Evolutionary conservation across 2,888 invertebrate genomes (phyloP).

Genomic region (Carcina quercana): DNA sequence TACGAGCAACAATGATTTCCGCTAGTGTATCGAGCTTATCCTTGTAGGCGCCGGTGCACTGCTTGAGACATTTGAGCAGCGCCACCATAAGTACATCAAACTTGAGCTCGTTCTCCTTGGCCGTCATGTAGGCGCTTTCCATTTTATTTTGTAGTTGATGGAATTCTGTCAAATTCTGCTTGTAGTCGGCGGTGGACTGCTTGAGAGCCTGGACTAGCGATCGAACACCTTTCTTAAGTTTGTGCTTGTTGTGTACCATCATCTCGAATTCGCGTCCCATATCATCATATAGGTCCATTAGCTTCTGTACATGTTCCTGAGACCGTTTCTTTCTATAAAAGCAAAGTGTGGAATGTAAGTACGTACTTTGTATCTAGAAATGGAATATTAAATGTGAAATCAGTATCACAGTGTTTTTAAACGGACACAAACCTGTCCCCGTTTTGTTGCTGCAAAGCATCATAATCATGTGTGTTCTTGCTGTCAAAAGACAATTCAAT

Average conservation of each 20-base stretch:
- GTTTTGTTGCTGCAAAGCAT: constrained; percentile 7
- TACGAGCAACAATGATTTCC: constrained; percentile 4
- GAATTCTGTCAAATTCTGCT: too few species aligned
- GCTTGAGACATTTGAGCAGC: constrained; percentile 8
- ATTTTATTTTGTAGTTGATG: too few species aligned
- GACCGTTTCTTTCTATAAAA: constrained; percentile 4
- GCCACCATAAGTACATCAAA: constrained; percentile 3
- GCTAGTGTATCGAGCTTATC: constrained; percentile 3
- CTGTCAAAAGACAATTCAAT: not conserved
- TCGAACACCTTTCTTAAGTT: too few species aligned
- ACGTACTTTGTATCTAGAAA: not conserved
- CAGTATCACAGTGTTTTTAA: too few species aligned
- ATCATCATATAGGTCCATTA: constrained; percentile 5
- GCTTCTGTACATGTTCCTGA: constrained; percentile 1
- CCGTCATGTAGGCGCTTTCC: constrained; percentile 4
- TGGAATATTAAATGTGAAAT: too few species aligned
- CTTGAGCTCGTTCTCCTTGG: constrained; percentile 8
- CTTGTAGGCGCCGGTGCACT: constrained; percentile 4
- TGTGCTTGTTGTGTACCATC: too few species aligned
- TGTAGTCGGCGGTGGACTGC: too few species aligned
- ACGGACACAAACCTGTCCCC: constrained; percentile 3
- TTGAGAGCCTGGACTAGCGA: too few species aligned
- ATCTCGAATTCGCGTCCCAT: too few species aligned
- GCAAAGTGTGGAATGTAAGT: too few species aligned
- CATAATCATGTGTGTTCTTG: constrained; percentile 6